A percentile compares a stretch with the other conserved stretches of the same genome.
Evolutionary conservation across 2,888 invertebrate species (phyloP).

Genomic region (Morpho deidamia): DNA sequence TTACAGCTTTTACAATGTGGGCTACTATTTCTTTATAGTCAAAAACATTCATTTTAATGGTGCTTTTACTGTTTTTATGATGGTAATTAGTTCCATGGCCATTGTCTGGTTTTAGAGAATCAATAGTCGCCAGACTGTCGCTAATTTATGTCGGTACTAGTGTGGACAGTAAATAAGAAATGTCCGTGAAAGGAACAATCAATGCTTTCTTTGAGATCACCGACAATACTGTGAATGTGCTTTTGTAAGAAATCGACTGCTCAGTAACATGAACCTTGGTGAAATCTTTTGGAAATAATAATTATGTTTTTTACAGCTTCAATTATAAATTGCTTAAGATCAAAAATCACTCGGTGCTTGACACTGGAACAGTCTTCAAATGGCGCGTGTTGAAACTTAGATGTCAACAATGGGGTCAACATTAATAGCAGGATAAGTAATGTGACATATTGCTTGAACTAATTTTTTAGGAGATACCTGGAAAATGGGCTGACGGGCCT

Average conservation of each 20-base stretch:
- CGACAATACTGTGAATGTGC: conserved; percentile 8
- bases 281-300: no score
- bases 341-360: no score
- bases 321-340: no score
- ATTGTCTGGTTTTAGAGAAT: conserved; percentile 34
- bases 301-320: no score
- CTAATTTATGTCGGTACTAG: conserved; percentile 27
- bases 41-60: conserved; percentile 22
- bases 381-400: no score
- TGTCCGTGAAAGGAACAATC: conserved; percentile 22
- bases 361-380: no score
- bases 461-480: no score
- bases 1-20: conserved; percentile 49
- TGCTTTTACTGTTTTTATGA: conserved; percentile 30
- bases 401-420: no score
- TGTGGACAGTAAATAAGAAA: conserved; percentile 28
- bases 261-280: neutral
- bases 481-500: no score
- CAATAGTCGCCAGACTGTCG: conserved; percentile 30
- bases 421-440: no score
- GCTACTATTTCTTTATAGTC: conserved; percentile 38
- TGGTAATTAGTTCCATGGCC: conserved; percentile 52
- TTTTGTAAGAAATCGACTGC: conserved; percentile 8
- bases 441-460: no score
- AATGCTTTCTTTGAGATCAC: conserved; percentile 8